Conservation (phyloP, 2,113 vertebrate genomes). For the Corythornis cristatus region DNA sequence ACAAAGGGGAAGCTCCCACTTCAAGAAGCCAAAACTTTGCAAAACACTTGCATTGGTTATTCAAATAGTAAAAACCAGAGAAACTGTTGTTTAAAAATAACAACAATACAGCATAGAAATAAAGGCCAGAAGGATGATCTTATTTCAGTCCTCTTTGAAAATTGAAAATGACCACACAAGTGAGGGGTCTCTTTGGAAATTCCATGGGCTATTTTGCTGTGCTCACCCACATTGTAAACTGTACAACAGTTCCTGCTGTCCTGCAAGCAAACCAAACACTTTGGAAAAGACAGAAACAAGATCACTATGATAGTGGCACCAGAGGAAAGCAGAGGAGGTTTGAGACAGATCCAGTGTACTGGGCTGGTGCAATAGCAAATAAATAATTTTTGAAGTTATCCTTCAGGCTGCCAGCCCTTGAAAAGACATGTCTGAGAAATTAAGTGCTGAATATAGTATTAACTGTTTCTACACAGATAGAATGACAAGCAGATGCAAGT, state of each 20-base stretch:
- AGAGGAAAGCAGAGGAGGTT: background rate
- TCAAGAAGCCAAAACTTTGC: background rate
- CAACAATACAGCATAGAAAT: background rate
- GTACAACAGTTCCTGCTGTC: background rate
- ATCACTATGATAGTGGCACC: background rate
- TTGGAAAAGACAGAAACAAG: background rate
- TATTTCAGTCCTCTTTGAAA: background rate
- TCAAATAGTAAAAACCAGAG: background rate
- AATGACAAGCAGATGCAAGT: background rate
- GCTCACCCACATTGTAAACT: background rate
- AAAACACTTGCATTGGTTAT: background rate
- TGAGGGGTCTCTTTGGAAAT: background rate
- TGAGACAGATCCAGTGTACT: background rate
- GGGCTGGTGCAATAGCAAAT: background rate
- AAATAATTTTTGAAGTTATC: background rate
- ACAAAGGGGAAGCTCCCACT: background rate
- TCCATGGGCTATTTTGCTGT: background rate
- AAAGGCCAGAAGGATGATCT: background rate
- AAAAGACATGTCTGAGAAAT: background rate
- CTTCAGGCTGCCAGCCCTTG: background rate
- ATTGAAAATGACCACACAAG: rapidly evolving
- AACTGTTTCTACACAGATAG: background rate
- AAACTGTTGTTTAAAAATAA: background rate
- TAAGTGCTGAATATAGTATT: background rate
- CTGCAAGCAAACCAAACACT: background rate